phyloP scores from a whole-genome alignment of 2,888 invertebrate species.

The Leucophora obtusa region DNA sequence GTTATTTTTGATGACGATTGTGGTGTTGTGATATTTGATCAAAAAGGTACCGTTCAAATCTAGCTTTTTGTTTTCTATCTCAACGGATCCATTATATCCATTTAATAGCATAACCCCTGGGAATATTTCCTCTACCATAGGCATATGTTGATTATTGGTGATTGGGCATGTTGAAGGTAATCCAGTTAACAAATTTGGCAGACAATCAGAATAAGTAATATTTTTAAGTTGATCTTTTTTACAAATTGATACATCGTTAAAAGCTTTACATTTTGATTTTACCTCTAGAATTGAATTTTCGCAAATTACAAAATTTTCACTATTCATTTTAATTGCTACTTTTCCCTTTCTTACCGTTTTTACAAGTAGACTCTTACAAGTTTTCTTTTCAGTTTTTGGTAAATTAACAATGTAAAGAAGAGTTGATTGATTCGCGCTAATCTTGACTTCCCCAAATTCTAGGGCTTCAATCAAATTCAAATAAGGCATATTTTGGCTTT shows the following conservation, averaged over 20 bases:
- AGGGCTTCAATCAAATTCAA: slow-evolving; percentile 63
- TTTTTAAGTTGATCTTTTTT: slow-evolving; percentile 36
- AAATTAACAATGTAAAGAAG: slow-evolving; percentile 55
- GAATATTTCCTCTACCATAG: slow-evolving; percentile 14
- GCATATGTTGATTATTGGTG: slow-evolving; percentile 36
- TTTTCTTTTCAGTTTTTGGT: slow-evolving; percentile 39
- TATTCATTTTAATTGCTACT: slow-evolving; percentile 40
- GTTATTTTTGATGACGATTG: too few species aligned
- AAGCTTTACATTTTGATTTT: slow-evolving; percentile 48
- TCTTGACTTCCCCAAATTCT: slow-evolving; percentile 60
- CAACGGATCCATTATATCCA: background rate
- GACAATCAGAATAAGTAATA: slow-evolving; percentile 18
- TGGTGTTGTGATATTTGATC: too few species aligned
- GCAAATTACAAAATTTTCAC: slow-evolving; percentile 54
- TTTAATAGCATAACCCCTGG: slow-evolving; percentile 31
- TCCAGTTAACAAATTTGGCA: slow-evolving; percentile 29
- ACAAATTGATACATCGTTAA: slow-evolving; percentile 39
- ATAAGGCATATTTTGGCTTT: slow-evolving; percentile 56
- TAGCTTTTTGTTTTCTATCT: background rate
- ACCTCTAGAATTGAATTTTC: slow-evolving; percentile 47
- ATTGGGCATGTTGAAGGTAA: background rate
- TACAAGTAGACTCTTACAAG: slow-evolving; percentile 42
- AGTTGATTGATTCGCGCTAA: slow-evolving; percentile 43
- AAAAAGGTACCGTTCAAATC: background rate
- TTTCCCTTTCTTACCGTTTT: slow-evolving; percentile 55